Percentiles rank a stretch among this genome's conserved stretches.
These are phyloP conservation scores for Octopus sinensis DNA, from an alignment of 1,140 invertebrate genomes.

Conservation along the genomic window DNA sequence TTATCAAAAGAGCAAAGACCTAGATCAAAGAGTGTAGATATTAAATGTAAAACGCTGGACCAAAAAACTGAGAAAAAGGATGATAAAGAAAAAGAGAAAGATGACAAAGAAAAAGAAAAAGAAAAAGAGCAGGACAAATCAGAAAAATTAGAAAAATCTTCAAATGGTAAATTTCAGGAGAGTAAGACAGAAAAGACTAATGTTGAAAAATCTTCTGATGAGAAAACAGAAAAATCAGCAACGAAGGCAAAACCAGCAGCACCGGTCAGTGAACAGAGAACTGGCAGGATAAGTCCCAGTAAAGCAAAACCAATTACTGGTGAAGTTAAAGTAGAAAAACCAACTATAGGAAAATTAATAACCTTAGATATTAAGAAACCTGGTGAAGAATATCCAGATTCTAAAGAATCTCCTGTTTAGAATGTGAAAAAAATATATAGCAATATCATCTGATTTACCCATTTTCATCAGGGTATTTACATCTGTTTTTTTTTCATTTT, in stretches of 20 bases:
- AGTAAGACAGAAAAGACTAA: slow-evolving; percentile 3
- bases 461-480: background rate
- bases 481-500: background rate
- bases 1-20: slow-evolving; percentile 1
- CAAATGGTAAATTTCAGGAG: slow-evolving; percentile 1
- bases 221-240: slow-evolving; percentile 1
- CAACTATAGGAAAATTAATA: slow-evolving; percentile 11
- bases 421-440: background rate
- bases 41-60: slow-evolving; percentile 1
- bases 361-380: slow-evolving; percentile 10
- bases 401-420: slow-evolving; percentile 13
- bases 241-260: background rate
- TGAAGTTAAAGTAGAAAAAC: slow-evolving; percentile 11
- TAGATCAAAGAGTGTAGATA: slow-evolving; percentile 4
- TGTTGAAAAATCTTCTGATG: slow-evolving; percentile 7
- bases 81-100: background rate
- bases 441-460: slow-evolving; percentile 2
- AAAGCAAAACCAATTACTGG: background rate
- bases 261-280: background rate
- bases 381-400: slow-evolving; percentile 5
- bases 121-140: background rate
- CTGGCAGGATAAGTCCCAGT: background rate
- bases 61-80: slow-evolving; percentile 3
- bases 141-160: background rate
- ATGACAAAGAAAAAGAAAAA: background rate